Conservation (phyloP, 2,888 invertebrate species). For the Thecocarcelia acutangulata region DNA sequence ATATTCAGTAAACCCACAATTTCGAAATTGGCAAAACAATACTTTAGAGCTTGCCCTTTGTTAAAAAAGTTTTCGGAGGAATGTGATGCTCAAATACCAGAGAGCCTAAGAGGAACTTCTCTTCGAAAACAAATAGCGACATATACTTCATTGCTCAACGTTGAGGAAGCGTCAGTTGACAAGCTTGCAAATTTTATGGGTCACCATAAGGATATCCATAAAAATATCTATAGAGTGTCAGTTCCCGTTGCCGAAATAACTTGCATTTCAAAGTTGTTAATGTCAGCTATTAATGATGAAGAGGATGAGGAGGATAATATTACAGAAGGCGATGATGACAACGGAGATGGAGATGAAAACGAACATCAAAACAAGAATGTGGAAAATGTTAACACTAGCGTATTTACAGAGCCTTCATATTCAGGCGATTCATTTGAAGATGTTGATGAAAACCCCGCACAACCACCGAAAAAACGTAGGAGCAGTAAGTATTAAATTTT, state of each 20-base stretch:
- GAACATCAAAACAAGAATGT: too few species aligned
- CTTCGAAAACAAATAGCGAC: constrained; percentile 47
- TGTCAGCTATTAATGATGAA: constrained; percentile 19
- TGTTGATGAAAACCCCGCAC: too few species aligned
- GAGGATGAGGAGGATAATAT: not conserved
- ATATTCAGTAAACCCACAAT: constrained; percentile 15
- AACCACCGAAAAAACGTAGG: too few species aligned
- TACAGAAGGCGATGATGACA: not conserved
- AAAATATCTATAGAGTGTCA: constrained; percentile 27
- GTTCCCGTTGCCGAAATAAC: constrained; percentile 34
- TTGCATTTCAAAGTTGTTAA: constrained; percentile 32
- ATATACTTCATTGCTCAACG: constrained; percentile 35
- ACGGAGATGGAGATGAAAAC: too few species aligned
- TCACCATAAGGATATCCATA: constrained; percentile 44
- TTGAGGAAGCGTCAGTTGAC: constrained; percentile 30
- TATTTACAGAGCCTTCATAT: too few species aligned
- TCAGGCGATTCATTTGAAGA: too few species aligned
- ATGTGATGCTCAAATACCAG: constrained; percentile 39
- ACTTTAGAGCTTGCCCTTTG: constrained; percentile 28
- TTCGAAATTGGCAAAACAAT: constrained; percentile 19
- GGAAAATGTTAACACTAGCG: too few species aligned
- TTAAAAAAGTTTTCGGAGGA: constrained; percentile 11
- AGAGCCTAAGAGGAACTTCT: constrained; percentile 35
- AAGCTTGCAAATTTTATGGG: constrained; percentile 42
- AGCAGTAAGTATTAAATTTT: too few species aligned